phyloP scores from a whole-genome alignment of 2,888 invertebrate genomes.

The Zhengitettix transpicula region DNA sequence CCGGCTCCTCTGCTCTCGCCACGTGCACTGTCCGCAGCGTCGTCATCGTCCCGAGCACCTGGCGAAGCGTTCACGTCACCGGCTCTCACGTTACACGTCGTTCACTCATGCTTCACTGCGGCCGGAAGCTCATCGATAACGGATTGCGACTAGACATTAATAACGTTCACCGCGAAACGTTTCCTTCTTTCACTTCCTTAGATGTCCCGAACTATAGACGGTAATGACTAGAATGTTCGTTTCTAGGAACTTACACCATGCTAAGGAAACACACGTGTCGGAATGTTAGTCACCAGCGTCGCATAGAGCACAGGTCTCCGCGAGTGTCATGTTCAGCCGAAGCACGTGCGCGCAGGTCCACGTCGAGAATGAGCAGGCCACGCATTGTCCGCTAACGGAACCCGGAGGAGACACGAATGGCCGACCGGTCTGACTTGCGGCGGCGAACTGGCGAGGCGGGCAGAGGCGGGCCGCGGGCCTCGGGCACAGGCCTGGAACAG shows the following conservation, averaged over 20 bases:
- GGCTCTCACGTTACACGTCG: too few species aligned
- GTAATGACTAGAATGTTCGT: neutral
- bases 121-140: too few species aligned
- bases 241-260: neutral
- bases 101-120: too few species aligned
- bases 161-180: too few species aligned
- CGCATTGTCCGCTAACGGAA: neutral
- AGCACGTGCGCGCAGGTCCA: conserved; percentile 24
- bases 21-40: neutral
- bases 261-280: too few species aligned
- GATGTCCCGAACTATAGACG: neutral
- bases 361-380: conserved; percentile 12
- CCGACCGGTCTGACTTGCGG: conserved; percentile 21
- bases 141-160: too few species aligned
- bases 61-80: too few species aligned
- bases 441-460: conserved; percentile 26
- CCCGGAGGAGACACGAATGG: conserved; percentile 11
- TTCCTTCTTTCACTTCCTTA: too few species aligned
- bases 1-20: conserved; percentile 25
- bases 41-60: too few species aligned
- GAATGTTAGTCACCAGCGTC: too few species aligned
- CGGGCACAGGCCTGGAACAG: neutral
- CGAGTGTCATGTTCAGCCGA: neutral
- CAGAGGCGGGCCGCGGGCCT: conserved; percentile 22
- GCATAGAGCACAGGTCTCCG: too few species aligned